Percentiles rank a stretch among this genome's conserved stretches.
phyloP scores from a whole-genome alignment of 2,888 invertebrate genomes.

The Hipparchia sbordonii region DNA sequence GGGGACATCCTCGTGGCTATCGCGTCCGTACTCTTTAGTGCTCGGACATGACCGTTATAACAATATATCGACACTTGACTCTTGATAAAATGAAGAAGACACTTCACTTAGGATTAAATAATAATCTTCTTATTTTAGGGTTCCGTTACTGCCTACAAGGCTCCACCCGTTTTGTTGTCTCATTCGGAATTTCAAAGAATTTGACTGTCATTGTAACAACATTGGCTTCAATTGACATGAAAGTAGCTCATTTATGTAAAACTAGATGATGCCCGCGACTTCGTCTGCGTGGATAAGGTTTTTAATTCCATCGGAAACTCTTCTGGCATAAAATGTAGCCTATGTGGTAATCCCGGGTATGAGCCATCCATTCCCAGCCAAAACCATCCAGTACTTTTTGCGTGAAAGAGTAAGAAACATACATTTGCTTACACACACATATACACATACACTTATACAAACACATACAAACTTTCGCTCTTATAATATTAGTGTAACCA shows the following conservation, averaged over 20 bases:
- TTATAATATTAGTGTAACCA: no score
- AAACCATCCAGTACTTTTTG: no score
- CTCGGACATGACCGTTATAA: conserved; percentile 73
- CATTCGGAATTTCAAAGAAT: background rate
- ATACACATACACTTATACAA: no score
- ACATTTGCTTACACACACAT: no score
- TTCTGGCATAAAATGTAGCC: no score
- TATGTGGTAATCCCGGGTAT: no score
- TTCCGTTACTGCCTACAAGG: conserved; percentile 5
- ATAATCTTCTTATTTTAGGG: conserved; percentile 61
- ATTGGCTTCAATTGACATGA: background rate
- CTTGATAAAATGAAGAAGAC: conserved; percentile 81
- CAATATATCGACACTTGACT: conserved; percentile 78
- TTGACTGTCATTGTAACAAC: conserved; percentile 3
- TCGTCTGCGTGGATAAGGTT: no score
- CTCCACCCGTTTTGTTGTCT: conserved; percentile 8
- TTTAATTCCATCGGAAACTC: no score
- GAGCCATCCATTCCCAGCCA: no score
- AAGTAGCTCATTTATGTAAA: background rate
- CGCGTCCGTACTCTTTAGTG: conserved; percentile 76
- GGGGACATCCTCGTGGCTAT: conserved; percentile 78
- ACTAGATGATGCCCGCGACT: no score
- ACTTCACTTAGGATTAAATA: conserved; percentile 79
- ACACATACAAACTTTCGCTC: no score
- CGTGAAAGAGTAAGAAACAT: no score